Conservation (phyloP, 2,888 invertebrate species). For the Ennomos fuscantarius region DNA sequence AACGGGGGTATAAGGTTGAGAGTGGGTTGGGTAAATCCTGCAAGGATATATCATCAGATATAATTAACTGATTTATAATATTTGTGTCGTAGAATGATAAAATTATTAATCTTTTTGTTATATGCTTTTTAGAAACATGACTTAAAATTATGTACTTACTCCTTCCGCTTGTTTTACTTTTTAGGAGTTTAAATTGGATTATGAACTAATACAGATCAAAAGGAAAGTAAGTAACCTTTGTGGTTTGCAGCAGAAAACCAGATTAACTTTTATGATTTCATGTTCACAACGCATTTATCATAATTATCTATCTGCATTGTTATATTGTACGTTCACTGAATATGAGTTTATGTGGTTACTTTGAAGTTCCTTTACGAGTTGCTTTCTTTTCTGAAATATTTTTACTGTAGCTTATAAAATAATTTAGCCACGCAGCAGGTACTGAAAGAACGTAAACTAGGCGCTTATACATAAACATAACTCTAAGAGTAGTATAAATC, state of each 20-base stretch:
- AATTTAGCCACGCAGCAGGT: slow-evolving; percentile 8
- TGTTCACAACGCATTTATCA: too few relatives aligned
- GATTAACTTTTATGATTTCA: too few relatives aligned
- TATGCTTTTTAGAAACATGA: not conserved
- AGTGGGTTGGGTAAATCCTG: slow-evolving; percentile 1
- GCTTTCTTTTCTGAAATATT: slow-evolving; percentile 28
- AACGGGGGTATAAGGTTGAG: slow-evolving; percentile 11
- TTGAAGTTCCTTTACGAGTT: slow-evolving; percentile 28
- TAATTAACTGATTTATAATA: not conserved
- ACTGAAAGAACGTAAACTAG: slow-evolving; percentile 13
- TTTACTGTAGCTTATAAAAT: slow-evolving; percentile 32
- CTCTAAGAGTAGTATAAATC: slow-evolving; percentile 45
- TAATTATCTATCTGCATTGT: too few relatives aligned
- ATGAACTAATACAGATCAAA: too few relatives aligned
- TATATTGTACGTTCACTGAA: not conserved
- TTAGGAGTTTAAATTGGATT: too few relatives aligned
- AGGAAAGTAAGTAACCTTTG: too few relatives aligned
- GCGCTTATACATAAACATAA: slow-evolving; percentile 34
- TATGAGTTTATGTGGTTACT: slow-evolving; percentile 18
- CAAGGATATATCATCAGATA: not conserved
- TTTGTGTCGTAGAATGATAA: not conserved
- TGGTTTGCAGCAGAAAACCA: too few relatives aligned
- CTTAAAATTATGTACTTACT: too few relatives aligned
- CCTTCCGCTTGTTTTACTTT: too few relatives aligned
- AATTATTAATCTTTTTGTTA: too few relatives aligned